Conservation (phyloP, 1,140 invertebrate species). For the Drosophila auraria region DNA sequence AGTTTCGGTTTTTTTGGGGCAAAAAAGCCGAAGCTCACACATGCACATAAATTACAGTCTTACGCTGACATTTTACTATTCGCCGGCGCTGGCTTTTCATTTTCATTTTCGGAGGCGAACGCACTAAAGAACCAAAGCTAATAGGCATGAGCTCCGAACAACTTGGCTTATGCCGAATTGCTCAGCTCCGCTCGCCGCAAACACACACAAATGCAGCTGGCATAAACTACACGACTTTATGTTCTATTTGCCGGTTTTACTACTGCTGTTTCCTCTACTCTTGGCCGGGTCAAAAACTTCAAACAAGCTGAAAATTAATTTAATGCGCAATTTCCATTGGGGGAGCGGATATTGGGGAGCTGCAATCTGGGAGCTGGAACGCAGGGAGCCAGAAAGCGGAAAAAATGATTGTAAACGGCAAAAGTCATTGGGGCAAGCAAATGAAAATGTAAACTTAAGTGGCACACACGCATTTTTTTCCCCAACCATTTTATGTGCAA, state of each 20-base stretch:
- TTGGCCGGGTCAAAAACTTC: constrained; percentile 68
- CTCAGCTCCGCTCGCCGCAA: constrained; percentile 49
- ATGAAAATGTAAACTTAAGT: constrained; percentile 83
- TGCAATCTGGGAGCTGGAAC: constrained; percentile 2
- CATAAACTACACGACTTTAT: constrained; percentile 77
- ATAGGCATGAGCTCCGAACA: constrained; percentile 62
- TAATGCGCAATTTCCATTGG: constrained; percentile 74
- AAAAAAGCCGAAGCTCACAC: constrained; percentile 45
- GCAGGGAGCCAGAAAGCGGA: not conserved
- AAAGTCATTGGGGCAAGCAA: constrained; percentile 78
- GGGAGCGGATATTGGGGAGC: constrained; percentile 23
- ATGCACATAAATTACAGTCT: constrained; percentile 82
- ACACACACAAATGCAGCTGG: constrained; percentile 55
- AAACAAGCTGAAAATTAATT: constrained; percentile 83
- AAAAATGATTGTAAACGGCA: constrained; percentile 81
- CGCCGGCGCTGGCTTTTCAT: constrained; percentile 71
- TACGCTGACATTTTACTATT: constrained; percentile 84
- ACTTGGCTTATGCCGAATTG: constrained; percentile 70
- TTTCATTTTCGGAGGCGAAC: constrained; percentile 69
- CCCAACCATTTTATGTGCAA: constrained; percentile 47
- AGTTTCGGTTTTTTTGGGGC: constrained; percentile 12
- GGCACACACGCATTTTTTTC: constrained; percentile 66
- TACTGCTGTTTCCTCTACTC: constrained; percentile 21
- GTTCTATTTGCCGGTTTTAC: constrained; percentile 60
- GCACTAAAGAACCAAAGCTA: constrained; percentile 80